phyloP scores from a whole-genome alignment of 35 echinoderm and acorn worm genomes.

The Heliocidaris tuberculata region DNA sequence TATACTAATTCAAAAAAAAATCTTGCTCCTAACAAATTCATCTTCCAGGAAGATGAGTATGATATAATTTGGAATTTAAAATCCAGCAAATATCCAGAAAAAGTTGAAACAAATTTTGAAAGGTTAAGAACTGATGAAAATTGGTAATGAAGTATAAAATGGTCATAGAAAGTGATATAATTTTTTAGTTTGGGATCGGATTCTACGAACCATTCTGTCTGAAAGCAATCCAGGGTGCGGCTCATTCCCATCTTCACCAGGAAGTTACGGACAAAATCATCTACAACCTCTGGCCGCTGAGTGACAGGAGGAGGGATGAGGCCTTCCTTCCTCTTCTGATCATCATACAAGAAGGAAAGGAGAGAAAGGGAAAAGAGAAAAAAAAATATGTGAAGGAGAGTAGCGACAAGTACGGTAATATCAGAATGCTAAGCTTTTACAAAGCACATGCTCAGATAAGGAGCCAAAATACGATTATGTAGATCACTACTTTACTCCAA shows the following conservation, averaged over 20 bases:
- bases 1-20: not conserved
- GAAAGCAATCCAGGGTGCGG: constrained; percentile 91
- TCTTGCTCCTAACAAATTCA: not conserved
- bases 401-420: no score
- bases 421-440: no score
- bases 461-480: no score
- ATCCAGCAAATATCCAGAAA: not conserved
- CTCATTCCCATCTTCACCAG: constrained; percentile 99
- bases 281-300: constrained; percentile 85
- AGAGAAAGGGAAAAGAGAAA: not conserved
- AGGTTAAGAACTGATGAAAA: not conserved
- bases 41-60: not conserved
- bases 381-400: not conserved
- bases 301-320: constrained; percentile 77
- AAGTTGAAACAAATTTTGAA: no score
- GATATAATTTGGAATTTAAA: no score
- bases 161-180: not conserved
- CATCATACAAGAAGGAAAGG: not conserved
- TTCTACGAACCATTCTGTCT: constrained; percentile 91
- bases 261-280: constrained; percentile 99
- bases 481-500: no score
- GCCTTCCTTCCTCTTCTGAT: constrained; percentile 51
- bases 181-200: not conserved
- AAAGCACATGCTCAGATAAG: no score
- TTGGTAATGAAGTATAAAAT: not conserved